phyloP scores from a whole-genome alignment of 2,113 vertebrate species.

The Mesembrinibis cayennensis region DNA sequence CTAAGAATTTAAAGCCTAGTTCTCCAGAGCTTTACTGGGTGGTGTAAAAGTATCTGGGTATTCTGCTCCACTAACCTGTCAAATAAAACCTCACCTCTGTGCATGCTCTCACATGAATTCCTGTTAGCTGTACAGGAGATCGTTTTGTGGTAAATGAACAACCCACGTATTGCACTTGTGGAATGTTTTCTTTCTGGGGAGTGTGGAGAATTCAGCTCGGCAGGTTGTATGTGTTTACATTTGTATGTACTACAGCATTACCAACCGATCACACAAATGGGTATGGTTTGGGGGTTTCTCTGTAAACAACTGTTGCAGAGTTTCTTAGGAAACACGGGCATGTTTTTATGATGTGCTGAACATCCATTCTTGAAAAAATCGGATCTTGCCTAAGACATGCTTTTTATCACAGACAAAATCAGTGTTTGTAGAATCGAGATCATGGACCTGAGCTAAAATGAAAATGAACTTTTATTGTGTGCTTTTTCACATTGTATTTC shows the following conservation, averaged over 20 bases:
- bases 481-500: background rate
- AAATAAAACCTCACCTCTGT: background rate
- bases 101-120: background rate
- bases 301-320: background rate
- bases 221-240: background rate
- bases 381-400: background rate
- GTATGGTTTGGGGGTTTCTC: background rate
- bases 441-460: background rate
- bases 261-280: background rate
- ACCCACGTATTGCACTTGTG: background rate
- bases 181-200: background rate
- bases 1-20: background rate
- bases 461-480: background rate
- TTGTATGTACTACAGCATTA: background rate
- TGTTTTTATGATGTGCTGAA: background rate
- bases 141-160: background rate
- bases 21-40: background rate
- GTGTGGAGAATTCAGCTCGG: background rate
- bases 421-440: background rate
- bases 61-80: background rate
- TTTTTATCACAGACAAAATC: background rate
- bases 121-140: background rate
- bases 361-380: background rate
- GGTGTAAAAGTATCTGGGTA: background rate
- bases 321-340: rapidly evolving